Conservation (phyloP, 2,888 invertebrate species). For the Eristalis arbustorum region DNA sequence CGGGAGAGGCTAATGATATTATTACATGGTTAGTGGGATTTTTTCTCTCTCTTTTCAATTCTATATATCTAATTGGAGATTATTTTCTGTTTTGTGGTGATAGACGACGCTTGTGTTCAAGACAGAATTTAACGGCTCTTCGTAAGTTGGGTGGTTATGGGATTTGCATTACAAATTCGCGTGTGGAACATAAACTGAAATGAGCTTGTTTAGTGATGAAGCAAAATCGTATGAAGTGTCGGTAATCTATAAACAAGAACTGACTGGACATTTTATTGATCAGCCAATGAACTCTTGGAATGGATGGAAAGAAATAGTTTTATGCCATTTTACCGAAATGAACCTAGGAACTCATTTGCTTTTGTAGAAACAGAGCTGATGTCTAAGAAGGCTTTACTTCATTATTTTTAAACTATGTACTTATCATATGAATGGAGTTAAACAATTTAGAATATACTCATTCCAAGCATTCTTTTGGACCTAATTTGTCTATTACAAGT, state of each 20-base stretch:
- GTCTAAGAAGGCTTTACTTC: too few relatives aligned
- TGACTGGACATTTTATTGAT: too few relatives aligned
- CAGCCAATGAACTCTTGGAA: too few relatives aligned
- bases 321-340: too few relatives aligned
- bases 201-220: not conserved
- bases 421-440: too few relatives aligned
- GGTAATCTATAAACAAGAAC: not conserved
- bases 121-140: not conserved
- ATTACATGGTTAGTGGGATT: conserved; percentile 12
- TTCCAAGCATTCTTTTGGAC: not conserved
- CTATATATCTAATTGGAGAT: not conserved
- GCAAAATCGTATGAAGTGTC: not conserved
- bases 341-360: too few relatives aligned
- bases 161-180: not conserved
- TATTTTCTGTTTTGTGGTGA: conserved; percentile 15
- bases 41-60: not conserved
- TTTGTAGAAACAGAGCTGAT: too few relatives aligned
- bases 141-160: not conserved
- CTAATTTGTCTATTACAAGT: not conserved
- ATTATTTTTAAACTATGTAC: too few relatives aligned
- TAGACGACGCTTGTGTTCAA: not conserved
- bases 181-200: not conserved
- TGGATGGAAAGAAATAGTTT: too few relatives aligned
- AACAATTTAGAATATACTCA: not conserved
- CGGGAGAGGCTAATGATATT: conserved; percentile 43